Conservation (phyloP, 2,888 invertebrate species). For the Pollenia amentaria region DNA sequence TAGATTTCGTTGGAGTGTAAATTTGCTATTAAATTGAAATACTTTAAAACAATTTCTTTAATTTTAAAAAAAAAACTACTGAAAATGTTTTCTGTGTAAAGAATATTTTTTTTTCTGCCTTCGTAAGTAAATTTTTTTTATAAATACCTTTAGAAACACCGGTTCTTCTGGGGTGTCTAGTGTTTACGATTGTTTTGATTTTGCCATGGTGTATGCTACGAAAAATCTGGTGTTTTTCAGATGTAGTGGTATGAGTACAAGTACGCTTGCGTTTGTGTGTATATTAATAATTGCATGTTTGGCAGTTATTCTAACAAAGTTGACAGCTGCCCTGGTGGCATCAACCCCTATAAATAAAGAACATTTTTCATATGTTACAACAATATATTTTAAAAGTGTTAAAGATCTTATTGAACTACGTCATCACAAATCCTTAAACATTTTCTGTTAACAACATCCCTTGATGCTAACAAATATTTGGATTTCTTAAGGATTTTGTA, state of each 20-base stretch:
- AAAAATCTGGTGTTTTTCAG: constrained; percentile 36
- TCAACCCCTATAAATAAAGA: constrained; percentile 65
- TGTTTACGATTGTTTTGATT: constrained; percentile 61
- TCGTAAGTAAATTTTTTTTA: not conserved
- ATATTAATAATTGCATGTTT: constrained; percentile 38
- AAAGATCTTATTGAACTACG: constrained; percentile 71
- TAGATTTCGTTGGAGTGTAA: no score
- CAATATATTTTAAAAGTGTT: constrained; percentile 54
- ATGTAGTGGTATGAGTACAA: constrained; percentile 3
- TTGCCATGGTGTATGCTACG: constrained; percentile 41
- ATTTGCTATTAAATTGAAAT: no score
- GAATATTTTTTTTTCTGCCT: not conserved
- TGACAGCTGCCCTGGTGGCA: constrained; percentile 74
- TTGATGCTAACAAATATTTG: not conserved
- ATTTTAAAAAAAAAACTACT: no score
- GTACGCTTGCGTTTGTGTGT: constrained; percentile 28
- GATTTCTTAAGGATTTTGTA: constrained; percentile 41
- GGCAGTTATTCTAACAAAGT: constrained; percentile 40
- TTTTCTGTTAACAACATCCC: constrained; percentile 49
- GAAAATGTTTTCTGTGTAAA: no score
- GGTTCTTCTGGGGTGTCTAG: constrained; percentile 60
- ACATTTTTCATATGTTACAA: not conserved
- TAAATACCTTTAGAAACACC: constrained; percentile 51
- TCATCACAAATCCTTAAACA: constrained; percentile 51
- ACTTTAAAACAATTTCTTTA: no score